Evolutionary conservation across 2,888 invertebrate species (phyloP), one percentile per base, ranked within the genome.

Genomic region (Torymus auratus): DNA sequence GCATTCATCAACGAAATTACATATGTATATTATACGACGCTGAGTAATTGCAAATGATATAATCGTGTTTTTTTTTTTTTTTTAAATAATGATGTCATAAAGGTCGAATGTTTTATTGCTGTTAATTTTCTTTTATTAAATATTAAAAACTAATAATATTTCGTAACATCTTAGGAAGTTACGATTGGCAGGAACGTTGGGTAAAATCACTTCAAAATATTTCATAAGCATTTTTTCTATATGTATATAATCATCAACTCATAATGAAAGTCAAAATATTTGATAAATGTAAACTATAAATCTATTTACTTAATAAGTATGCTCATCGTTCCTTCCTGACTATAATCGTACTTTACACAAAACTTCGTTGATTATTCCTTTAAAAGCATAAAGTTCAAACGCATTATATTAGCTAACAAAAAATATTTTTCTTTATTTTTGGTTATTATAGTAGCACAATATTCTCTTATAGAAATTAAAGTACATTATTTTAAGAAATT

Each of bases 141-240:
- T 74, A 65, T 74, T 74, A 70, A 70, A 65, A 78, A 78, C 23
- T 79, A 79, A 71, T 10, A 62, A 55, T 68, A 72, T 82, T 64
- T 68, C 55, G 53, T 76, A 79, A 76, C 69, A 64, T 13, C 5
- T 65, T 17, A 23, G 60, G 64, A 82, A 72, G 68, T 79, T 76
- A 76, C 72, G 67, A 15, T 20, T 20, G 56, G 60, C 76, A 79
- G 82, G 82, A 82, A 82, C 82, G 72, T 76, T 53, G 50, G 53
- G 3, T 78, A 64, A 76, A 78, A 72, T 76, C 58, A 79, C 72
- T 75, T 78, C 28, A 78, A 74, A 74, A 68, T 76, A 74, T 78
- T 41, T 23, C 68, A 70, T 65, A 78, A 81, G 69, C 65, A 61
- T 58, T 65, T 58, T 73, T 72, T 13, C 7, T 17, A 71, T 62